Evolutionary conservation across 2,113 vertebrate species (phyloP).

Genomic region (Coreoperca whiteheadi): DNA sequence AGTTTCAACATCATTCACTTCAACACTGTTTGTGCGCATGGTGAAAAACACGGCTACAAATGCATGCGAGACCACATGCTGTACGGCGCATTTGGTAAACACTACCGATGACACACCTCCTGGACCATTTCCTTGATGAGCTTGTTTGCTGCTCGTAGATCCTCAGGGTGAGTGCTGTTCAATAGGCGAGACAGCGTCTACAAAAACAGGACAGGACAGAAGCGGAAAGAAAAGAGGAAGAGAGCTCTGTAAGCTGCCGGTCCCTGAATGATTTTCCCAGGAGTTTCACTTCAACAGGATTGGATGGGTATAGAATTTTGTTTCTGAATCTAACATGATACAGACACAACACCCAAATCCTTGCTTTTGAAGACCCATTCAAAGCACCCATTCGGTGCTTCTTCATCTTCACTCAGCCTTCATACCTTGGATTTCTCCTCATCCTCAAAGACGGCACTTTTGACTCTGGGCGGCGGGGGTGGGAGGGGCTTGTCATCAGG

Average conservation of each 20-base stretch:
- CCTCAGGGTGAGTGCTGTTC: conserved; percentile 96
- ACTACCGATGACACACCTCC: conserved; percentile 85
- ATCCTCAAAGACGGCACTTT: conserved; percentile 95
- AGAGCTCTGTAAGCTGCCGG: conserved; percentile 33
- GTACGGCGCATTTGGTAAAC: conserved; percentile 2
- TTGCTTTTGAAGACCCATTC: not conserved
- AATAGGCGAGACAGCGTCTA: conserved; percentile 94
- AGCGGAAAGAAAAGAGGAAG: conserved; percentile 53
- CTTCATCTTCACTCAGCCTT: not conserved
- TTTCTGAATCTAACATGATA: not conserved
- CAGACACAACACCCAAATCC: not conserved
- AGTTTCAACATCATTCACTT: not conserved
- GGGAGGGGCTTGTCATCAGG: conserved; percentile 88
- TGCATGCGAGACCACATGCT: not conserved
- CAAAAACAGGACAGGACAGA: conserved; percentile 65
- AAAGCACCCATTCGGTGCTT: not conserved
- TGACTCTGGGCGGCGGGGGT: conserved; percentile 88
- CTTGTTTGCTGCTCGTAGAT: conserved; percentile 96
- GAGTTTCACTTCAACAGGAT: not conserved
- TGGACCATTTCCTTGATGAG: conserved; percentile 99
- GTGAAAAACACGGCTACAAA: not conserved
- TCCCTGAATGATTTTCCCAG: conserved; percentile 8
- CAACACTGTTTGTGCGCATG: not conserved
- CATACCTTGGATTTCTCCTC: conserved; percentile 98
- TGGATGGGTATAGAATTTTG: not conserved